Base-by-base conservation (phyloP, 92 coral and sea anemone genomes). In the Metridium senile region DNA sequence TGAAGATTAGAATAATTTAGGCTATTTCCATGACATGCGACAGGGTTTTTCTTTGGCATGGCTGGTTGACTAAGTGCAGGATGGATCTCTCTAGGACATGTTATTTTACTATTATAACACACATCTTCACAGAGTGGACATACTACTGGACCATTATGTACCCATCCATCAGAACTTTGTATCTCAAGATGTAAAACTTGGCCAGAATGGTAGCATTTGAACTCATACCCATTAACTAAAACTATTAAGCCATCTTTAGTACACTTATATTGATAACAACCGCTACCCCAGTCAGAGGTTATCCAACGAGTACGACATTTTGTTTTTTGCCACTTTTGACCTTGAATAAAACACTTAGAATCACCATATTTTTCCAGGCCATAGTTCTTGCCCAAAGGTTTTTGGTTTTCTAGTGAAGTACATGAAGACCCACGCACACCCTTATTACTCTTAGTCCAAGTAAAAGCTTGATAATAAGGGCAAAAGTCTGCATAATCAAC, bases 281-380 rank as follows among this genome's bases (percentile, higher is more conserved):
- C 99, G 70, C 97, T 89, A 0, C 99, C 99, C 97, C 97, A 92
- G 67, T 89, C 88, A 18, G 80, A 66, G 53, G 98, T 89, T 6
- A 84, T 89, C 82, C 89, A 88, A 1, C 77, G 85, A 1, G 72
- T 86, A 18, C 84, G 70, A 76, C 99, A 93, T 58, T 77, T 85
- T 0, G 68, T 71, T 75, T 80, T 88, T 18, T 34, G 77, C 99
- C 99, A 96, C 4, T 75, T 72, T 16, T 51, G 56, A 21, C 87
- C 93, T 74, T 96, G 99, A 21, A 68, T 70, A 68, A 96, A 77
- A 82, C 99, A 92, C 69, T 84, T 72, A 31, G 97, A 64, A 11
- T 70, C 51, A 18, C 57, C 68, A 58, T 95, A 95, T 25, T 51
- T 56, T 82, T 95, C 98, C 43, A 95, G 58, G 2, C 82, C 97